These are phyloP conservation scores for Rhea pennata DNA, from an alignment of 2,113 vertebrate genomes.

Conservation along the genomic window DNA sequence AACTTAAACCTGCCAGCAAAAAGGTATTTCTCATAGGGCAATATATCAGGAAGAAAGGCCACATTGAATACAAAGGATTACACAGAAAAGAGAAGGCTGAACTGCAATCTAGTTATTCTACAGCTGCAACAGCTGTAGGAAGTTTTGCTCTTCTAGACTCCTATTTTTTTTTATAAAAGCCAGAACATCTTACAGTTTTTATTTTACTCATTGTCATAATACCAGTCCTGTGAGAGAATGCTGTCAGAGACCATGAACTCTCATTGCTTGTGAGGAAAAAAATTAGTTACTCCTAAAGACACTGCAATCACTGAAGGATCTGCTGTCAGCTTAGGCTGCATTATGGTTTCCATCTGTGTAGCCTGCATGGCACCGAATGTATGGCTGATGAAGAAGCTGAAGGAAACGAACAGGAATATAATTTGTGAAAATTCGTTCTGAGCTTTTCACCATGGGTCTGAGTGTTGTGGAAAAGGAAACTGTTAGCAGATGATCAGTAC, in stretches of 20 bases:
- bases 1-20: neutral
- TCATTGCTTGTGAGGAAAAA: neutral
- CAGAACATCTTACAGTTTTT: accelerated
- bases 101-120: neutral
- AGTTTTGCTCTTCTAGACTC: neutral
- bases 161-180: neutral
- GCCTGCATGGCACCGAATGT: accelerated
- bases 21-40: neutral
- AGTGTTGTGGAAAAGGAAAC: neutral
- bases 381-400: neutral
- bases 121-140: neutral
- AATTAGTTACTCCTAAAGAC: neutral
- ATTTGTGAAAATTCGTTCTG: neutral
- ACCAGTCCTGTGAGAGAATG: accelerated
- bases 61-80: neutral
- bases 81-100: neutral
- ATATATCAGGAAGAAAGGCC: neutral
- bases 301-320: accelerated
- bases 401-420: neutral
- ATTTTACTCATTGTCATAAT: neutral
- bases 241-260: neutral
- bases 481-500: neutral
- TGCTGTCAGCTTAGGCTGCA: neutral
- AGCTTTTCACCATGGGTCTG: neutral
- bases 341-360: neutral